Percentiles rank a stretch among this genome's conserved stretches.
Conservation (phyloP, 1,140 invertebrate genomes). For the Rhyzopertha dominica region DNA sequence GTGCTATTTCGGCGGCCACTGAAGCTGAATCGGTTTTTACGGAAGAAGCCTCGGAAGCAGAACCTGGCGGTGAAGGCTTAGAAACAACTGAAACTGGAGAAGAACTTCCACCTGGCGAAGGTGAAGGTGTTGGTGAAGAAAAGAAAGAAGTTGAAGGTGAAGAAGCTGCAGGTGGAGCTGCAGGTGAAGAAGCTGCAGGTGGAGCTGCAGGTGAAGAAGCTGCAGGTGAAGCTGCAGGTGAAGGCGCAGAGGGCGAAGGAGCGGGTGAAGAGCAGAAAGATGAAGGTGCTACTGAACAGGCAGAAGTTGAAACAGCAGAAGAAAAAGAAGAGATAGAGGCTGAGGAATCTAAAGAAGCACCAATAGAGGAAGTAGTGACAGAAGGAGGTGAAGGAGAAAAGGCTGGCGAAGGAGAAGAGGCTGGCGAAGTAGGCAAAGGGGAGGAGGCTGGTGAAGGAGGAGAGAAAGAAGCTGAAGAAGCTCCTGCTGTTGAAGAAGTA, state of each 20-base stretch:
- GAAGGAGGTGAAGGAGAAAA: too few species aligned
- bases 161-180: not conserved
- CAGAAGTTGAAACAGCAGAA: not conserved
- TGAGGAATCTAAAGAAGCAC: constrained; percentile 8
- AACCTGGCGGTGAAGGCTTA: not conserved
- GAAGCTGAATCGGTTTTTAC: not conserved
- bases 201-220: not conserved
- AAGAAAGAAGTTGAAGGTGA: not conserved
- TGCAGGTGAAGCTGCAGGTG: not conserved
- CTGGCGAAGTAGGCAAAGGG: not conserved
- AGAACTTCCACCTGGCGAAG: not conserved
- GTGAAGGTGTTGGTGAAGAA: not conserved
- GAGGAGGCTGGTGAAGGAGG: not conserved
- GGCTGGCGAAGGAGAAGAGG: not conserved
- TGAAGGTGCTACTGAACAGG: constrained; percentile 1
- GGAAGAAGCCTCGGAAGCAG: not conserved
- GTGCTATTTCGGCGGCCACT: not conserved
- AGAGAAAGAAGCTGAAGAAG: not conserved
- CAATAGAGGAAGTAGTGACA: too few species aligned
- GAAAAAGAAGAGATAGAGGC: not conserved
- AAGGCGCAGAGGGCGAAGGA: not conserved
- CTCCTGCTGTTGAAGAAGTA: not conserved
- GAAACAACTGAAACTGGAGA: not conserved
- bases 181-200: not conserved
- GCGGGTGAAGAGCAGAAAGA: constrained; percentile 1